Evolutionary conservation across 2,113 vertebrate genomes (phyloP), one percentile per base, ranked within the genome.

Genomic region (Ailurus styani): DNA sequence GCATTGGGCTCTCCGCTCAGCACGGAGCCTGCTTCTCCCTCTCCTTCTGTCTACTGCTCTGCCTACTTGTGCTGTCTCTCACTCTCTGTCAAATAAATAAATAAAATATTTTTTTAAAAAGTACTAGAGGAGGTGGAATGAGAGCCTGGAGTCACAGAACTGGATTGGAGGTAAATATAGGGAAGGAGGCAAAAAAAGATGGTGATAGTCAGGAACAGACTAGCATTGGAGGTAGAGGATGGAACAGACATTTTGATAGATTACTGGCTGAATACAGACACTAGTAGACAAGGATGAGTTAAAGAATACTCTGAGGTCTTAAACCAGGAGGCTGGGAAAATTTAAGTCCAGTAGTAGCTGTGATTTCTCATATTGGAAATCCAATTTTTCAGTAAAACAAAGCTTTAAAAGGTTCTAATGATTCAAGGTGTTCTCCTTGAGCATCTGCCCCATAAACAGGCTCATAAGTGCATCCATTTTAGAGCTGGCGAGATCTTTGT

Each of bases 401-500:
- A 90, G 5, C 60, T 90, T 70, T 79, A 29, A 60, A 70, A 57
- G 9, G 34, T 78, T 85, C 91, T 70, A n/a, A 42, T 57, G 45
- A 90, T 23, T 93, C 42, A 45, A 10, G 23, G 55, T 83, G 12
- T 82, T 92, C 25, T 96, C 55, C 37, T 81, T 73, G 34, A 89
- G 64, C 34, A 88, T 68, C 14, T 45, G 29, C 2, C 3, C 64
- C 9, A 25, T 17, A 79, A 64, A 18, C 3, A 15, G 42, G 64
- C 64, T 64, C 31, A 45, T 42, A 45, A 82, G 31, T 73, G 5
- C 7, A 73, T 34, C 15, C 18, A 64, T 64, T 79, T 94, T 78
- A 79, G n/a, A 94, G 54, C 73, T 64, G n/a, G 62, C 37, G 92
- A 96, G 31, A 91, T 10, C 21, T 93, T 90, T 85, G 86, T 70